A percentile compares a stretch with the other conserved stretches of the same genome.
These are phyloP conservation scores for Psilanteris sp. DNA, from an alignment of 1,140 invertebrate genomes.

Conservation along the genomic window DNA sequence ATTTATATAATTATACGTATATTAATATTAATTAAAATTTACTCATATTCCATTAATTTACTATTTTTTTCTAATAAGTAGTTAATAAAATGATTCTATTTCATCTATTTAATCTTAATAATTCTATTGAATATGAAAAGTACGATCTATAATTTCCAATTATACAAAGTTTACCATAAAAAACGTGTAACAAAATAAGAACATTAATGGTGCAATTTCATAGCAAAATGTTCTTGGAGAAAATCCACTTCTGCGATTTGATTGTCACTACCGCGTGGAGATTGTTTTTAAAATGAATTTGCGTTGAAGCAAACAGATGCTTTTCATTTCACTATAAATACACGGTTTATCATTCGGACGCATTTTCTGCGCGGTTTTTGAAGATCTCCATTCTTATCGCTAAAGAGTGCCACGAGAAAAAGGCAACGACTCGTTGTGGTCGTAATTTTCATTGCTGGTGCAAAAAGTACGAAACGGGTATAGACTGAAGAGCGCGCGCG, in stretches of 20 bases:
- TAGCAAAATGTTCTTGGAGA: too few relatives aligned
- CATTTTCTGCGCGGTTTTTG: conserved; percentile 21
- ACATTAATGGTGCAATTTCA: too few relatives aligned
- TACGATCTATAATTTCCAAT: too few relatives aligned
- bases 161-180: too few relatives aligned
- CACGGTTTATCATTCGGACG: conserved; percentile 32
- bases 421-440: conserved; percentile 8
- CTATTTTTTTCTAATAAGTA: too few relatives aligned
- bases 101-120: too few relatives aligned
- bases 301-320: conserved; percentile 35
- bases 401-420: conserved; percentile 24
- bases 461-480: conserved; percentile 43
- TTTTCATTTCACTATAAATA: conserved; percentile 50
- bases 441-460: conserved; percentile 47
- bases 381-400: conserved; percentile 41
- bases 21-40: too few relatives aligned
- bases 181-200: too few relatives aligned
- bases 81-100: too few relatives aligned
- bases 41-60: too few relatives aligned
- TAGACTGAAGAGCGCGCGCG: conserved; percentile 9
- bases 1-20: too few relatives aligned
- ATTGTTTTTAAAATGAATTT: conserved; percentile 44
- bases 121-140: too few relatives aligned
- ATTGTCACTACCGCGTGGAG: conserved; percentile 20
- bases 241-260: conserved; percentile 1